These are phyloP conservation scores for Lepetodrilus schrolli DNA, from an alignment of 2,888 invertebrate species.

Conservation along the genomic window DNA sequence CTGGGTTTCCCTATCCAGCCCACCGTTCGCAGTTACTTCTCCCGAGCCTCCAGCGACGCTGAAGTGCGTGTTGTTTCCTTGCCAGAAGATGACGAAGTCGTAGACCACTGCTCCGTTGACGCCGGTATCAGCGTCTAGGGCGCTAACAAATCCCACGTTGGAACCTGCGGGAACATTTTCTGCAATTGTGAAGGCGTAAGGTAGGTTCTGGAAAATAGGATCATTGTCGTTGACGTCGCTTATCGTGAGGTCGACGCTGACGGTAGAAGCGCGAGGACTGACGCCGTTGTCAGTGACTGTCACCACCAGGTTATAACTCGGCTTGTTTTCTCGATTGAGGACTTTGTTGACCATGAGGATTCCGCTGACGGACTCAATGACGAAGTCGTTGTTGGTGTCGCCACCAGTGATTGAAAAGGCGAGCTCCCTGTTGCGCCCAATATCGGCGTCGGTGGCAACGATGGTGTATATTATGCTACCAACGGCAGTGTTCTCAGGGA, in stretches of 20 bases:
- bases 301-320: constrained; percentile 52
- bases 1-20: constrained; percentile 53
- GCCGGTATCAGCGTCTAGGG: constrained; percentile 58
- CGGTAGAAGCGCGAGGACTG: constrained; percentile 39
- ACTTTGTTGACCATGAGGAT: constrained; percentile 44
- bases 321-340: constrained; percentile 63
- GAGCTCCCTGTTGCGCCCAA: constrained; percentile 51
- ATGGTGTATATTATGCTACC: constrained; percentile 53
- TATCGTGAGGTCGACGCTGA: constrained; percentile 54
- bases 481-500: constrained; percentile 53
- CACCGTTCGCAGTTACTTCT: constrained; percentile 42
- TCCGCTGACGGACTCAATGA: constrained; percentile 43
- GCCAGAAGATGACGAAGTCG: constrained; percentile 41
- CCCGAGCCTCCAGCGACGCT: constrained; percentile 46
- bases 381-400: constrained; percentile 56
- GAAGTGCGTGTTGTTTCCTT: constrained; percentile 50
- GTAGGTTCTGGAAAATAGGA: constrained; percentile 52
- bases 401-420: constrained; percentile 57
- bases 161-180: constrained; percentile 56
- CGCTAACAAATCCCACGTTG: constrained; percentile 49
- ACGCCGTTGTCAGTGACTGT: constrained; percentile 48
- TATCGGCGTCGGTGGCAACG: constrained; percentile 59
- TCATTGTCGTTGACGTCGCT: constrained; percentile 62
- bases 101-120: constrained; percentile 50
- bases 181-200: constrained; percentile 51